Percentiles rank a stretch among this genome's conserved stretches.
phyloP scores from a whole-genome alignment of 2,888 invertebrate genomes.

The Clistopyga incitator region DNA sequence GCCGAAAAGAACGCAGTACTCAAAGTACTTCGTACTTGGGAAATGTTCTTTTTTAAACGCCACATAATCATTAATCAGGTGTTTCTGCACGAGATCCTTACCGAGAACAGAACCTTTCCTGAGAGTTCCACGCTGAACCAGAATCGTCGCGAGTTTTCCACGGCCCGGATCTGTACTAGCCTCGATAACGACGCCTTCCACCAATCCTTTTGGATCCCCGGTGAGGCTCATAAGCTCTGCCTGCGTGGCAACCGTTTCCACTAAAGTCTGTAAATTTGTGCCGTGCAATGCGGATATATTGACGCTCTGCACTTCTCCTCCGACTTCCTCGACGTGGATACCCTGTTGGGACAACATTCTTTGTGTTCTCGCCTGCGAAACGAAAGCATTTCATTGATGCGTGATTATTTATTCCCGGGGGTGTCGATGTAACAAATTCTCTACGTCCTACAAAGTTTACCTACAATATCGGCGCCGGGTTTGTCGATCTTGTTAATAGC shows the following conservation, averaged over 20 bases:
- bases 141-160: slow-evolving; percentile 87
- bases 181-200: slow-evolving; percentile 96
- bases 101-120: slow-evolving; percentile 86
- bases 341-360: slow-evolving; percentile 91
- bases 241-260: slow-evolving; percentile 93
- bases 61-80: background rate
- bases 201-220: slow-evolving; percentile 92
- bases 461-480: slow-evolving; percentile 94
- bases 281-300: slow-evolving; percentile 96
- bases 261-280: slow-evolving; percentile 90
- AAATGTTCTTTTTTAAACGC: no score
- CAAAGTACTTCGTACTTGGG: no score
- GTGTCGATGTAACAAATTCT: slow-evolving; percentile 1
- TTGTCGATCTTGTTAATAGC: slow-evolving; percentile 99
- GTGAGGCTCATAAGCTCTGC: slow-evolving; percentile 95
- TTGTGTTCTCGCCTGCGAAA: slow-evolving; percentile 89
- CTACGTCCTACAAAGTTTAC: slow-evolving; percentile 80
- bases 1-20: no score
- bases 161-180: slow-evolving; percentile 89
- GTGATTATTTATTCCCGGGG: background rate
- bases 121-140: slow-evolving; percentile 88
- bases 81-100: slow-evolving; percentile 62
- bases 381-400: background rate
- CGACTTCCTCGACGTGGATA: slow-evolving; percentile 93
- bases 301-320: slow-evolving; percentile 96